phyloP scores from a whole-genome alignment of 2,113 vertebrate species.

The Geothlypis trichas region DNA sequence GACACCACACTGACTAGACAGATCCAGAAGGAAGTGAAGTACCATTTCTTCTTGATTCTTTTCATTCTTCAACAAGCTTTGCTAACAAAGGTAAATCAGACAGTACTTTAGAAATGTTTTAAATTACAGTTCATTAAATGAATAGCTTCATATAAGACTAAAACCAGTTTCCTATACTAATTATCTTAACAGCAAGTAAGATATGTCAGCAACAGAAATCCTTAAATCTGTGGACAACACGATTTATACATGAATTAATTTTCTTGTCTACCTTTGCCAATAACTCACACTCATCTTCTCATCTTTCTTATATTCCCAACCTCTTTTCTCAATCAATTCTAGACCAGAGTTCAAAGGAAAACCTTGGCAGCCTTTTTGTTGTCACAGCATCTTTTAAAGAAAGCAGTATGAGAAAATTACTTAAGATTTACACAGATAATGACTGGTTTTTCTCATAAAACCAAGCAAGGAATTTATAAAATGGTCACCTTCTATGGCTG shows the following conservation, averaged over 20 bases:
- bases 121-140: not conserved
- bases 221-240: not conserved
- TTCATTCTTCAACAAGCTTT: conserved; percentile 77
- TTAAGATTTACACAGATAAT: not conserved
- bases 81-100: conserved; percentile 70
- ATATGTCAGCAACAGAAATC: not conserved
- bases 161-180: not conserved
- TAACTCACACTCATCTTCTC: not conserved
- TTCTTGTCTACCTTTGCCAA: not conserved
- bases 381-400: not conserved
- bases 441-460: not conserved
- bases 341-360: not conserved
- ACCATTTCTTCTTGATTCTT: conserved; percentile 83
- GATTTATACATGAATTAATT: not conserved
- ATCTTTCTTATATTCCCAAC: not conserved
- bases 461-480: not conserved
- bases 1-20: conserved; percentile 84
- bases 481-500: not conserved
- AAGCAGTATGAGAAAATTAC: not conserved
- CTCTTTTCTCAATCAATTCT: not conserved
- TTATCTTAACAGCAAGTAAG: not conserved
- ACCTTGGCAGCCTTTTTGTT: not conserved
- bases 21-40: conserved; percentile 85
- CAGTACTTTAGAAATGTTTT: not conserved
- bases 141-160: not conserved